These are phyloP conservation scores for Celastrina argiolus DNA, from an alignment of 2,888 invertebrate species.

Conservation along the genomic window DNA sequence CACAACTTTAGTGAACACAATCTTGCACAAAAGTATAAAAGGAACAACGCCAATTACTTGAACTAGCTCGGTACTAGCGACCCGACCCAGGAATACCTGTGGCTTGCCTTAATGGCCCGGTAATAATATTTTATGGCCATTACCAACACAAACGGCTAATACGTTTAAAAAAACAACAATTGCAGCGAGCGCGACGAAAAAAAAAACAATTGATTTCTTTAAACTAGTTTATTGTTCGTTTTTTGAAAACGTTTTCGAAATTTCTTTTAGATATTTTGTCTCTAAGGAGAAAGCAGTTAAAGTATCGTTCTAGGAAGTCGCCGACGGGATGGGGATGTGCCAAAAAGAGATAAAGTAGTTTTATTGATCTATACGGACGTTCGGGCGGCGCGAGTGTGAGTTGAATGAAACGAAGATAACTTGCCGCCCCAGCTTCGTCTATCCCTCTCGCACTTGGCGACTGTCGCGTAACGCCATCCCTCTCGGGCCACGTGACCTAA, in stretches of 20 bases:
- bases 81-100: slow-evolving; percentile 59
- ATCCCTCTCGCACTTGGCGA: slow-evolving; percentile 50
- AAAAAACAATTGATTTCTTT: slow-evolving; percentile 39
- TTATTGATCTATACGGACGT: slow-evolving; percentile 79
- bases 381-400: slow-evolving; percentile 75
- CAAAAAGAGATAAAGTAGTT: slow-evolving; percentile 80
- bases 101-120: slow-evolving; percentile 63
- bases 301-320: slow-evolving; percentile 72
- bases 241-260: slow-evolving; percentile 33
- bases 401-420: slow-evolving; percentile 79
- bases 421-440: slow-evolving; percentile 70
- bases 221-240: slow-evolving; percentile 38
- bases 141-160: slow-evolving; percentile 69
- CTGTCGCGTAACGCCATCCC: slow-evolving; percentile 55
- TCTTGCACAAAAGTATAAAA: slow-evolving; percentile 43
- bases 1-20: slow-evolving; percentile 13
- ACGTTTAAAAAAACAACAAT: slow-evolving; percentile 60
- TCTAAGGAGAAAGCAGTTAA: slow-evolving; percentile 57
- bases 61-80: slow-evolving; percentile 59
- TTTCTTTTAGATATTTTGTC: slow-evolving; percentile 34
- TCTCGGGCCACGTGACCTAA: slow-evolving; percentile 75
- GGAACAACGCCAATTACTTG: slow-evolving; percentile 65
- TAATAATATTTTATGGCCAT: slow-evolving; percentile 74
- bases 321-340: slow-evolving; percentile 76
- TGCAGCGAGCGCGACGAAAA: slow-evolving; percentile 54